Evolutionary conservation across 2,113 vertebrate species (phyloP).

Genomic region (Corydoras maculifer): DNA sequence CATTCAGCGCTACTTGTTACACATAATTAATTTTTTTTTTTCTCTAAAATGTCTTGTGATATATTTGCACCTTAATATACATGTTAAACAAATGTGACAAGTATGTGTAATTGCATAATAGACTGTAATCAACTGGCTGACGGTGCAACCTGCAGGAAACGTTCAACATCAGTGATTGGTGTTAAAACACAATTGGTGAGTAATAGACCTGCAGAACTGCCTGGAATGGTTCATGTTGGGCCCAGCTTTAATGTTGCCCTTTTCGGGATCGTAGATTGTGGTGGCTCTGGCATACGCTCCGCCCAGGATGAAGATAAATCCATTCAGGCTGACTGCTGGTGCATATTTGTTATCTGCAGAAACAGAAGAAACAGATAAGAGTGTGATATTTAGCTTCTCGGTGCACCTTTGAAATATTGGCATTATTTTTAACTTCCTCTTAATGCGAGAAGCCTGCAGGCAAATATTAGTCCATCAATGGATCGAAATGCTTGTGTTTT

Average conservation of each 20-base stretch:
- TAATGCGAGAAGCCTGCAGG: constrained; percentile 6
- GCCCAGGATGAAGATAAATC: constrained; percentile 97
- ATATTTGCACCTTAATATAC: too few species aligned
- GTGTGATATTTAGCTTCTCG: constrained; percentile 9
- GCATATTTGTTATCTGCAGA: constrained; percentile 96
- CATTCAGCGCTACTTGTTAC: too few species aligned
- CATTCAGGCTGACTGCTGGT: constrained; percentile 93
- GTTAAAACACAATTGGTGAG: too few species aligned
- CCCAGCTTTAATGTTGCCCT: constrained; percentile 98
- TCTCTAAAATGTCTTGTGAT: too few species aligned
- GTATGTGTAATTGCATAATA: too few species aligned
- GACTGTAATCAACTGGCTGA: too few species aligned
- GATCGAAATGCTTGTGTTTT: background rate
- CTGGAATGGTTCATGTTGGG: constrained; percentile 99
- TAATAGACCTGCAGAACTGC: constrained; percentile 92
- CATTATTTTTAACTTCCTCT: constrained; percentile 37
- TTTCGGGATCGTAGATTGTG: constrained; percentile 98
- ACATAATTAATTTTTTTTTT: too few species aligned
- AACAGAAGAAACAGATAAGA: constrained; percentile 4
- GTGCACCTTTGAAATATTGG: constrained; percentile 43
- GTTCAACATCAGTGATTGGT: too few species aligned
- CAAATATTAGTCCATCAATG: constrained; percentile 6
- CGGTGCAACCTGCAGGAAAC: too few species aligned
- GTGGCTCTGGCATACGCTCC: constrained; percentile 96
- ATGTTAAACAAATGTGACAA: too few species aligned